These are phyloP conservation scores for Eudyptes chrysolophus DNA, from an alignment of 2,113 vertebrate genomes.

Conservation along the genomic window DNA sequence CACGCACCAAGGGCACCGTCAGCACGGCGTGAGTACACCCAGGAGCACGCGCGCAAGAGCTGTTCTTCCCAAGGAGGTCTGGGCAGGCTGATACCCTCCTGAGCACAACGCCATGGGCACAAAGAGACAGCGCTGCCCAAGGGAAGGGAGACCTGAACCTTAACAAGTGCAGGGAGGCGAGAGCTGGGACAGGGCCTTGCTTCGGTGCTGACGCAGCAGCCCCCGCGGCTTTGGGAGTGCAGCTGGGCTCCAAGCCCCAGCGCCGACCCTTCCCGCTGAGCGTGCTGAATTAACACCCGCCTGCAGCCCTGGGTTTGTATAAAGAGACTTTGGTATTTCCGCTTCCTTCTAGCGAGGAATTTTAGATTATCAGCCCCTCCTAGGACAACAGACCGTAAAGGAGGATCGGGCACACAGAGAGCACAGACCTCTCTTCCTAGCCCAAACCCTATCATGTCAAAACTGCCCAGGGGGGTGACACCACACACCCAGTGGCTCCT, in stretches of 20 bases:
- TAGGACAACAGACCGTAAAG: neutral
- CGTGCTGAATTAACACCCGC: neutral
- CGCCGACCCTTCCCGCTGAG: rapidly evolving
- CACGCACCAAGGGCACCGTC: rapidly evolving
- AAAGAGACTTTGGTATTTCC: neutral
- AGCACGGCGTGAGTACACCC: rapidly evolving
- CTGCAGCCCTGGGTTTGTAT: neutral
- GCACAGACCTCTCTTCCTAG: neutral
- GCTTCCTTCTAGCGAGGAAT: neutral
- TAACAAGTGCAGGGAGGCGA: neutral
- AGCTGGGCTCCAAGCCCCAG: neutral
- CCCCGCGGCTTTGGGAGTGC: rapidly evolving
- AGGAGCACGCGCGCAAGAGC: rapidly evolving
- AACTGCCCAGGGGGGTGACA: neutral
- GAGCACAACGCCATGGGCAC: rapidly evolving
- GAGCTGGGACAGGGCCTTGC: neutral
- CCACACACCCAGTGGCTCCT: neutral
- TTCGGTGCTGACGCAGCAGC: neutral
- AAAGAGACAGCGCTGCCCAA: rapidly evolving
- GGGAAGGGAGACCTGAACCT: neutral
- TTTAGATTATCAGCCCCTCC: neutral
- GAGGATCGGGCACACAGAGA: neutral
- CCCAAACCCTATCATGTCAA: neutral
- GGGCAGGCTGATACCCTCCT: neutral
- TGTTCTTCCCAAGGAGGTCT: neutral